phyloP scores from a whole-genome alignment of 2,113 vertebrate genomes.

The Burhinus oedicnemus region DNA sequence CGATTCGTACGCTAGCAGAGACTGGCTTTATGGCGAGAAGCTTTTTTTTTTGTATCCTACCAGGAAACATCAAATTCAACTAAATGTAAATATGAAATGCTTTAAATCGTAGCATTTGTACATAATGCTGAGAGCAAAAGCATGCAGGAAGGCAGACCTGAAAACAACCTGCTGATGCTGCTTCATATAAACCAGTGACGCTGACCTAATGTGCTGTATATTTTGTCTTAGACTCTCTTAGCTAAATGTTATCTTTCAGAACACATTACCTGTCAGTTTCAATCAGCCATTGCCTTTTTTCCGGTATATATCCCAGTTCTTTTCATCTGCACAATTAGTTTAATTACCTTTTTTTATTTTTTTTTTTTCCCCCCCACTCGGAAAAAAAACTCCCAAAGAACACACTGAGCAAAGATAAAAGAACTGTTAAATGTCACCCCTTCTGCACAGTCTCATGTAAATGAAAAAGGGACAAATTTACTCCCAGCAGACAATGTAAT shows the following conservation, averaged over 20 bases:
- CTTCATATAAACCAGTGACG: neutral
- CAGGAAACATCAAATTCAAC: neutral
- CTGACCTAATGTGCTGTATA: accelerated
- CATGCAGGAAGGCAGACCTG: neutral
- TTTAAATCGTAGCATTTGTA: neutral
- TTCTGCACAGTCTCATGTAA: neutral
- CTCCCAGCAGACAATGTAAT: neutral
- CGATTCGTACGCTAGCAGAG: accelerated
- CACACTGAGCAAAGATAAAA: neutral
- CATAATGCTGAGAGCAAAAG: neutral
- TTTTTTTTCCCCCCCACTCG: neutral
- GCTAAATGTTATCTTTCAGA: neutral
- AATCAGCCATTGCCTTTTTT: neutral
- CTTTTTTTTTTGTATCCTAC: neutral
- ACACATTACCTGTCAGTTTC: neutral
- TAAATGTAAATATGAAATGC: neutral
- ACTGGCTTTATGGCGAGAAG: neutral
- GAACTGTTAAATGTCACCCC: neutral
- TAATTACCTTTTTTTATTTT: neutral
- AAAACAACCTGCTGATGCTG: neutral
- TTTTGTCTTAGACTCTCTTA: neutral
- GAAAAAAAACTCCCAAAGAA: neutral
- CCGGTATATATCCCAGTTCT: accelerated
- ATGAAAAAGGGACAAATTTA: neutral
- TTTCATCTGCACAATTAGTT: neutral